phyloP scores from a whole-genome alignment of 2,113 vertebrate species.

The Sylvietta virens region DNA sequence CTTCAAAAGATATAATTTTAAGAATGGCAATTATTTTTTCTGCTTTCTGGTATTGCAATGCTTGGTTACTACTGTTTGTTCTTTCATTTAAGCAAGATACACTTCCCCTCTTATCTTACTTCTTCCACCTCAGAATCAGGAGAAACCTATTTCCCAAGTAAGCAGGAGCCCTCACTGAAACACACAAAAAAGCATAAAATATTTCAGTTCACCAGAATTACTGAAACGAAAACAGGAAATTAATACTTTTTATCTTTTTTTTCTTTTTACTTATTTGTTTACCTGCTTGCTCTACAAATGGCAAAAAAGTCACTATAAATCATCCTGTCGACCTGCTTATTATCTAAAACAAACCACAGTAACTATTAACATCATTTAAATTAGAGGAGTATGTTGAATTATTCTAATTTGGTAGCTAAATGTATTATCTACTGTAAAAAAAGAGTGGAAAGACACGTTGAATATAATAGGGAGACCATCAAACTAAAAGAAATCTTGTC shows the following conservation, averaged over 20 bases:
- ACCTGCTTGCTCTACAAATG: not conserved
- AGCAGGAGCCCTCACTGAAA: not conserved
- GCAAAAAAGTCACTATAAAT: conserved; percentile 22
- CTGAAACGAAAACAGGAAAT: conserved; percentile 2
- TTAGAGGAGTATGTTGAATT: not conserved
- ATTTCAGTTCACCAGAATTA: not conserved
- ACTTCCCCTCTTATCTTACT: not conserved
- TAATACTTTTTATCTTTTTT: not conserved
- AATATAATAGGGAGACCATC: not conserved
- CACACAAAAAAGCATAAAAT: not conserved
- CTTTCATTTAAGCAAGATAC: not conserved
- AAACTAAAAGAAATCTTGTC: not conserved
- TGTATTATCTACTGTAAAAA: not conserved
- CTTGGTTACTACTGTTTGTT: not conserved
- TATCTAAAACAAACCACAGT: conserved; percentile 31
- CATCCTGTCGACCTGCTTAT: conserved; percentile 4
- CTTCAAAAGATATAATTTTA: not conserved
- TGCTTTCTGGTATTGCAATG: not conserved
- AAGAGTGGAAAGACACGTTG: not conserved
- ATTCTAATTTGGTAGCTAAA: not conserved
- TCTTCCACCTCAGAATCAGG: not conserved
- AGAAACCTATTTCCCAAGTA: not conserved
- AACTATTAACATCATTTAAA: not conserved
- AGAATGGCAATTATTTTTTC: not conserved
- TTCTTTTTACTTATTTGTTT: conserved; percentile 29